Evolutionary conservation across 2,797 vertebrate species (phyloP).

Genomic region (Myotis vivesi): DNA sequence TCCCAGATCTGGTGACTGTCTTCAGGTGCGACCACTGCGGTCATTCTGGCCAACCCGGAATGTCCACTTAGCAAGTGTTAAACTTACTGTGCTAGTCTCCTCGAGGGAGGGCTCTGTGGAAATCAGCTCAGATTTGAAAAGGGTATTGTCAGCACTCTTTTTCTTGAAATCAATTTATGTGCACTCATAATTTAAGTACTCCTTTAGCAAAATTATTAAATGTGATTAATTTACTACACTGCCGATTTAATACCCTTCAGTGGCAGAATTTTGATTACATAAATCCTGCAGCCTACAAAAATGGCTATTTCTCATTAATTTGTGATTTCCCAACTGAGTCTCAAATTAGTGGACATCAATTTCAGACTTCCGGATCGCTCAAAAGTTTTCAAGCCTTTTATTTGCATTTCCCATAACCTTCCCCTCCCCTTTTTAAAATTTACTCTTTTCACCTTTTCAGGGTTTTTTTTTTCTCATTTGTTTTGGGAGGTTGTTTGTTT

Average conservation of each 20-base stretch:
- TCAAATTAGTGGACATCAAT: background rate
- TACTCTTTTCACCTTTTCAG: background rate
- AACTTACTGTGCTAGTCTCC: background rate
- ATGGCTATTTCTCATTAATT: background rate
- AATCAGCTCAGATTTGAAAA: background rate
- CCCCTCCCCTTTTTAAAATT: background rate
- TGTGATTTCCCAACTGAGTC: conserved; percentile 1
- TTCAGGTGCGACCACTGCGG: background rate
- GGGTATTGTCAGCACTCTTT: background rate
- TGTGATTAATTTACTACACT: background rate
- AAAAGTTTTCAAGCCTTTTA: background rate
- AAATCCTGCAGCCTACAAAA: background rate
- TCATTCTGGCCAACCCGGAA: background rate
- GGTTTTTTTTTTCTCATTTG: background rate
- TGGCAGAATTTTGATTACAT: background rate
- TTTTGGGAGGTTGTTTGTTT: background rate
- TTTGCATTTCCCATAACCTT: background rate
- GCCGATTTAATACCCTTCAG: background rate
- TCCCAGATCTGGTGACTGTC: background rate
- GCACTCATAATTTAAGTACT: background rate
- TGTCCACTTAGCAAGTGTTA: background rate
- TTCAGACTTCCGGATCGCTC: background rate
- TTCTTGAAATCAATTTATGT: conserved; percentile 28
- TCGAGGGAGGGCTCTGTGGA: background rate
- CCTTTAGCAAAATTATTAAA: background rate